A percentile compares a stretch with the other conserved stretches of the same genome.
Conservation (phyloP, 2,888 invertebrate genomes). For the Latheticus oryzae region DNA sequence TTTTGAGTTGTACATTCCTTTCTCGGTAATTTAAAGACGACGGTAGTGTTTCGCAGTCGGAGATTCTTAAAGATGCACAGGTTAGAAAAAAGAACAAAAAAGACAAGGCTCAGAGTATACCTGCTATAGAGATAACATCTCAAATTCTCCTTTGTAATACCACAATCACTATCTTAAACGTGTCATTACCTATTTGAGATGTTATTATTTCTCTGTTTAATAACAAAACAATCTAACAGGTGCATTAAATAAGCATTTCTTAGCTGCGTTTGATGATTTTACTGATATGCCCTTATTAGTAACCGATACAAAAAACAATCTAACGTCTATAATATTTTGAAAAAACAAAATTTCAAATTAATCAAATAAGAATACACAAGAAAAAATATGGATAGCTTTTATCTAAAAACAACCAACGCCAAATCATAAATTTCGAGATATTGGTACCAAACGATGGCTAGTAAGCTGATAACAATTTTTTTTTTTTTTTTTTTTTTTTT, state of each 20-base stretch:
- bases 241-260: conserved; percentile 37
- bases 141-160: conserved; percentile 48
- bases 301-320: conserved; percentile 9
- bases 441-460: too few species aligned
- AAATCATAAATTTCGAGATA: too few species aligned
- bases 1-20: conserved; percentile 60
- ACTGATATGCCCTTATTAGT: conserved; percentile 24
- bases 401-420: too few species aligned
- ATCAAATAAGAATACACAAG: too few species aligned
- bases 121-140: conserved; percentile 49
- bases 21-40: conserved; percentile 58
- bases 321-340: too few species aligned
- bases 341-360: too few species aligned
- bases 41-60: conserved; percentile 53
- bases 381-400: too few species aligned
- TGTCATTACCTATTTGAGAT: conserved; percentile 49
- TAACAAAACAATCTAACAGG: conserved; percentile 39
- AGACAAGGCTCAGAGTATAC: conserved; percentile 42
- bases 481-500: too few species aligned
- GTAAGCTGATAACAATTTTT: too few species aligned
- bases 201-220: conserved; percentile 43
- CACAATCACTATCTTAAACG: conserved; percentile 48
- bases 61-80: conserved; percentile 47
- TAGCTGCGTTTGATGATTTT: conserved; percentile 26
- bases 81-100: conserved; percentile 32